Conservation (phyloP, 2,113 vertebrate species). For the Amphiprion ocellaris region DNA sequence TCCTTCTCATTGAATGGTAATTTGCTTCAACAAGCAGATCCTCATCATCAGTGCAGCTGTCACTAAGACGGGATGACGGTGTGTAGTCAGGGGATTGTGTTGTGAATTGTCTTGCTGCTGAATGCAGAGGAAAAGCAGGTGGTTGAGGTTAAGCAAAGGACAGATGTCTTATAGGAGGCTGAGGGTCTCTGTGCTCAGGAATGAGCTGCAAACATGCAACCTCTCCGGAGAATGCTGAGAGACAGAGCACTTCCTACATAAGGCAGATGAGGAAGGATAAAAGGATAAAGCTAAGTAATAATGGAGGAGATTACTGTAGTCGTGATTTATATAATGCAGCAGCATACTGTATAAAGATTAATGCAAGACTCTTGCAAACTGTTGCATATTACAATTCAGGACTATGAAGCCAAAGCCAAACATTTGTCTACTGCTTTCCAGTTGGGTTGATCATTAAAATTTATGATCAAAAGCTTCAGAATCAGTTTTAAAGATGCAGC, state of each 20-base stretch:
- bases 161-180: slow-evolving; percentile 30
- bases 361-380: slow-evolving; percentile 16
- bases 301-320: slow-evolving; percentile 11
- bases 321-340: slow-evolving; percentile 44
- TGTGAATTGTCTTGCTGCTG: slow-evolving; percentile 7
- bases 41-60: slow-evolving; percentile 2
- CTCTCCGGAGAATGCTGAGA: slow-evolving; percentile 12
- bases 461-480: background rate
- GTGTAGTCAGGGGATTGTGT: slow-evolving; percentile 40
- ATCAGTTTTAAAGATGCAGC: background rate
- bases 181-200: slow-evolving; percentile 27
- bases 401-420: background rate
- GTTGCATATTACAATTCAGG: slow-evolving; percentile 2
- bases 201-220: slow-evolving; percentile 26
- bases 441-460: background rate
- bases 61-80: slow-evolving; percentile 32
- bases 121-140: background rate
- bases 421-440: background rate
- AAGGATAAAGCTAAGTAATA: slow-evolving; percentile 41
- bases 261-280: slow-evolving; percentile 29
- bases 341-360: slow-evolving; percentile 25
- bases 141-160: slow-evolving; percentile 63
- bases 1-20: slow-evolving; percentile 1
- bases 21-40: slow-evolving; percentile 21
- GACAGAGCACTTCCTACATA: background rate